A percentile compares a stretch with the other conserved stretches of the same genome.
phyloP scores from a whole-genome alignment of 1,140 invertebrate genomes.

The Microplitis mediator region DNA sequence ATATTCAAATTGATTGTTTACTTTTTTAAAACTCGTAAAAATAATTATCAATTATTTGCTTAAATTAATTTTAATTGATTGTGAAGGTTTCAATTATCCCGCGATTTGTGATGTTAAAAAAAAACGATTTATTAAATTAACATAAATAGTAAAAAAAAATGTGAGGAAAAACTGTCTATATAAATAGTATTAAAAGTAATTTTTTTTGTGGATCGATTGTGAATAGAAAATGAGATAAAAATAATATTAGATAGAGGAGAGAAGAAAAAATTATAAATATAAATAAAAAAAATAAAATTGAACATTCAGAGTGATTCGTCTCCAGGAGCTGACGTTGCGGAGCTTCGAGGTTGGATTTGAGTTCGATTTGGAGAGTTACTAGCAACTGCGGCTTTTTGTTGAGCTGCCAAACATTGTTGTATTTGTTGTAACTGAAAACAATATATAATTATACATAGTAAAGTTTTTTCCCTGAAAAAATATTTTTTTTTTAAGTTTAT shows the following conservation, averaged over 20 bases:
- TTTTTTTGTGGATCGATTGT: too few relatives aligned
- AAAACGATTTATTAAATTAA: neutral
- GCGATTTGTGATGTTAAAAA: neutral
- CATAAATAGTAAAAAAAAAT: neutral
- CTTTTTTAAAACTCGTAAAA: too few relatives aligned
- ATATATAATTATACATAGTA: neutral
- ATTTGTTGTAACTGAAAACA: conserved; percentile 57
- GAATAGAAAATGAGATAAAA: too few relatives aligned
- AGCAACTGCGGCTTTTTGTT: conserved; percentile 56
- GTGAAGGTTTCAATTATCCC: conserved; percentile 31
- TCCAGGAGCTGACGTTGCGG: conserved; percentile 40
- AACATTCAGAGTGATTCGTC: conserved; percentile 50
- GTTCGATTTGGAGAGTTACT: conserved; percentile 51
- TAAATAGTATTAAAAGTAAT: neutral
- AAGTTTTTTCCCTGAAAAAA: too few relatives aligned
- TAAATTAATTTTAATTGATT: neutral
- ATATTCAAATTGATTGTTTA: too few relatives aligned
- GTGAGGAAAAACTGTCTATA: neutral
- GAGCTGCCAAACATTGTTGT: conserved; percentile 57
- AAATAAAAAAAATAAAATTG: conserved; percentile 32
- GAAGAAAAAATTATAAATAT: conserved; percentile 14
- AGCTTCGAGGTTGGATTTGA: conserved; percentile 51
- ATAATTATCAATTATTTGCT: too few relatives aligned
- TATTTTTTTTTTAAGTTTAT: too few relatives aligned
- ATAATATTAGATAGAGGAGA: neutral